Evolutionary conservation across 2,888 invertebrate genomes (phyloP).

Genomic region (Drosophila buzzatii): DNA sequence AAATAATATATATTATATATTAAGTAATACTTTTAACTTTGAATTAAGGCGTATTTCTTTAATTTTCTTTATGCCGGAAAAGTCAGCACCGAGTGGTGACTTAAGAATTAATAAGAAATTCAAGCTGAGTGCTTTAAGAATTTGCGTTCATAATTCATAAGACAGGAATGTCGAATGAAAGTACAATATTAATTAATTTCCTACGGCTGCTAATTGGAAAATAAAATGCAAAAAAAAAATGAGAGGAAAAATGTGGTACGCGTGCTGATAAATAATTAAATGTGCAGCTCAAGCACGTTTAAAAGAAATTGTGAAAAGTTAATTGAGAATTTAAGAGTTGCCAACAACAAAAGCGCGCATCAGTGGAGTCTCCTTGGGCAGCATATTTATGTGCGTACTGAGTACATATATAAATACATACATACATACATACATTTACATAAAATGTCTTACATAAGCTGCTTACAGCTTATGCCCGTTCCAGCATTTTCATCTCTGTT

Average conservation of each 20-base stretch:
- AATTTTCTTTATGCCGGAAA: background rate
- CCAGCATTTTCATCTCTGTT: conserved; percentile 22
- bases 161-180: background rate
- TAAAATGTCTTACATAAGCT: conserved; percentile 33
- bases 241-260: background rate
- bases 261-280: conserved; percentile 17
- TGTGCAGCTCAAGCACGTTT: background rate
- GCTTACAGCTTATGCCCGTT: background rate
- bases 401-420: background rate
- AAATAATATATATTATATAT: no score
- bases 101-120: background rate
- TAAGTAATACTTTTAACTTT: no score
- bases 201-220: background rate
- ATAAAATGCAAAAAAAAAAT: background rate
- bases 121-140: background rate
- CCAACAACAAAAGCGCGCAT: background rate
- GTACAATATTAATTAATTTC: conserved; percentile 1
- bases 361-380: background rate
- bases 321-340: conserved; percentile 31
- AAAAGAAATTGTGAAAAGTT: conserved; percentile 10
- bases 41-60: background rate
- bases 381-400: background rate
- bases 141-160: background rate
- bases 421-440: background rate
- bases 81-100: background rate